These are phyloP conservation scores for Bufo gargarizans DNA, from an alignment of 2,113 vertebrate species.

Conservation along the genomic window DNA sequence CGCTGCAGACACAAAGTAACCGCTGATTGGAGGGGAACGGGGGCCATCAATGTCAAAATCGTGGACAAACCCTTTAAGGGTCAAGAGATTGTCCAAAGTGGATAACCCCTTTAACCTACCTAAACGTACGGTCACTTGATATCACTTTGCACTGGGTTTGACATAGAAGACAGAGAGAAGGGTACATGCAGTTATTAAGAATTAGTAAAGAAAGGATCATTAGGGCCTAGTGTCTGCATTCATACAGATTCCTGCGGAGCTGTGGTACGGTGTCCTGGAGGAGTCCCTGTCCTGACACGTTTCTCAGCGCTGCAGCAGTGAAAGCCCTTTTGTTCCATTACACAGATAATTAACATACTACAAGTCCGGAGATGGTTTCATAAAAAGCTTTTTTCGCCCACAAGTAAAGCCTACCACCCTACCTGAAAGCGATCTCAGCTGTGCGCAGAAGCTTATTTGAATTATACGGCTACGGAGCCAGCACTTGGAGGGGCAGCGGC, in stretches of 20 bases:
- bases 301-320: not conserved
- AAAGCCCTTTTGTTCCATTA: constrained; percentile 24
- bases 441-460: not conserved
- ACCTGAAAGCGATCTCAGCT: not conserved
- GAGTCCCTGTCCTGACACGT: constrained; percentile 19
- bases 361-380: not conserved
- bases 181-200: not conserved
- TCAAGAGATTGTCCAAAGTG: too few species aligned
- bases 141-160: too few species aligned
- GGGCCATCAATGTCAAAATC: too few species aligned
- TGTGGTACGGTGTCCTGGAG: not conserved
- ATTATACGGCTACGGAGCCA: not conserved
- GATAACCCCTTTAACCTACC: too few species aligned
- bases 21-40: too few species aligned
- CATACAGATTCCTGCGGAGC: not conserved
- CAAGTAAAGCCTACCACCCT: not conserved
- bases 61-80: too few species aligned
- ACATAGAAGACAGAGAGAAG: too few species aligned
- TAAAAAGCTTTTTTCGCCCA: not conserved
- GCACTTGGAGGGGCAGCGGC: not conserved
- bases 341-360: constrained; percentile 32
- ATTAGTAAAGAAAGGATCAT: not conserved
- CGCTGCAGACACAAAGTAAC: too few species aligned
- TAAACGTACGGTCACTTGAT: too few species aligned
- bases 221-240: not conserved